A percentile compares a stretch with the other conserved stretches of the same genome.
These are phyloP conservation scores for Protodeltote pygarga DNA, from an alignment of 2,888 invertebrate genomes.

Conservation along the genomic window DNA sequence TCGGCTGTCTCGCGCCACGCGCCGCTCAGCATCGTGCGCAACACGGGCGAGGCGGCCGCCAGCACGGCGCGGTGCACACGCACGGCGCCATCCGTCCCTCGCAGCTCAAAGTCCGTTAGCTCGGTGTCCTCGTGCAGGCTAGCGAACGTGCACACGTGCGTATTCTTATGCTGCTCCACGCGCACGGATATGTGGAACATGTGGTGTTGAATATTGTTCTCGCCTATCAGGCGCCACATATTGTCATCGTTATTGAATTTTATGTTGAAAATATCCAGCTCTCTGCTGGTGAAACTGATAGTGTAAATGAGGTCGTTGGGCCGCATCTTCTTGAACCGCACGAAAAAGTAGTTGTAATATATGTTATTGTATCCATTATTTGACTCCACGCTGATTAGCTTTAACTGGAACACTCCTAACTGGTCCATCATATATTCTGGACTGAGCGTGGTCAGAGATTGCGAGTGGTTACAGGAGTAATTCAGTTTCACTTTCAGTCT, in stretches of 20 bases:
- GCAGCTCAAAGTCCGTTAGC: conserved; percentile 65
- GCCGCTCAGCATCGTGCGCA: conserved; percentile 61
- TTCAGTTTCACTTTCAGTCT: conserved; percentile 47
- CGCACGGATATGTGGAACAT: conserved; percentile 51
- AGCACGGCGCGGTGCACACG: conserved; percentile 60
- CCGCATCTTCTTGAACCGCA: conserved; percentile 53
- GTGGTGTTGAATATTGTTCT: conserved; percentile 56
- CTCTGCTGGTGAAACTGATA: conserved; percentile 53
- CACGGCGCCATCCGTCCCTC: conserved; percentile 63
- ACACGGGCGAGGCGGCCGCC: conserved; percentile 64
- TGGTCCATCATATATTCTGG: conserved; percentile 55
- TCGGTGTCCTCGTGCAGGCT: conserved; percentile 59
- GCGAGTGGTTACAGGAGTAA: conserved; percentile 55
- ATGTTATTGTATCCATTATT: conserved; percentile 53
- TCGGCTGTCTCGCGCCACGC: conserved; percentile 62
- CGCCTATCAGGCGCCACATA: conserved; percentile 60
- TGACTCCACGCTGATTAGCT: conserved; percentile 53
- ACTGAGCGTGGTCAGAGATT: conserved; percentile 50
- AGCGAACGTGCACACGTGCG: conserved; percentile 52
- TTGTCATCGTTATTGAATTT: conserved; percentile 59
- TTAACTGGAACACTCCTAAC: conserved; percentile 53
- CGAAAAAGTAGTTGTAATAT: conserved; percentile 58
- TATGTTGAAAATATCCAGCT: conserved; percentile 50
- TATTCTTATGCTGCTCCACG: conserved; percentile 56
- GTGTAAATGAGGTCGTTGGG: conserved; percentile 50